Conservation (phyloP, 2,888 invertebrate genomes). For the Drosophila longiperda region DNA sequence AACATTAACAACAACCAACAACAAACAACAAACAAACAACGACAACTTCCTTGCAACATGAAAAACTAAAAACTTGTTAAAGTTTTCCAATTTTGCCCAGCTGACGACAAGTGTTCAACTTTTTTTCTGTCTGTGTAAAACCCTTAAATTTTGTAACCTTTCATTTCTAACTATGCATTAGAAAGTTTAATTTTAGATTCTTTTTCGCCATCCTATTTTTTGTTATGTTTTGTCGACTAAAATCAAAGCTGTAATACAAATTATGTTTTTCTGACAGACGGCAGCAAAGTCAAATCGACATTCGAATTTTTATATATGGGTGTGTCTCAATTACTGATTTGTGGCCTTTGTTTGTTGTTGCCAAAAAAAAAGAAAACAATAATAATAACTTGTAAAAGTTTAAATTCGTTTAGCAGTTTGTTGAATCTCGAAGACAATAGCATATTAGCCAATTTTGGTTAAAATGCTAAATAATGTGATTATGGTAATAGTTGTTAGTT, state of each 20-base stretch:
- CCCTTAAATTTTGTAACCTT: conserved; percentile 72
- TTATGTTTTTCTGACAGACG: conserved; percentile 25
- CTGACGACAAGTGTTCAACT: conserved; percentile 67
- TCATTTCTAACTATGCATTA: conserved; percentile 59
- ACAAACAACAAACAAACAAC: conserved; percentile 8
- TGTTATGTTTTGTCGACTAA: conserved; percentile 33
- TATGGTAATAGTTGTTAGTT: conserved; percentile 13
- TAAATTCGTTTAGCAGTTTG: conserved; percentile 21
- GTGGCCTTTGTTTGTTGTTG: conserved; percentile 20
- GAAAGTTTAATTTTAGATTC: conserved; percentile 60
- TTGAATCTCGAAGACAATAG: conserved; percentile 17
- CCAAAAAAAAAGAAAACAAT: conserved; percentile 34
- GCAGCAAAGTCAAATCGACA: conserved; percentile 36
- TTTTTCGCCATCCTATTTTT: not conserved
- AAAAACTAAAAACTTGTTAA: conserved; percentile 58
- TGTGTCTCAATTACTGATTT: conserved; percentile 33
- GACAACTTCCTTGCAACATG: conserved; percentile 38
- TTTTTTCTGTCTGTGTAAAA: conserved; percentile 24
- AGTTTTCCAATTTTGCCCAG: conserved; percentile 71
- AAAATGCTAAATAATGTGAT: conserved; percentile 32
- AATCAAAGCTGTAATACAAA: conserved; percentile 51
- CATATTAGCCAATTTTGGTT: conserved; percentile 29
- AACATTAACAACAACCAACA: conserved; percentile 12
- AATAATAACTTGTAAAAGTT: conserved; percentile 50
- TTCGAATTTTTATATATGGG: conserved; percentile 46